Percentiles rank a stretch among this genome's conserved stretches.
phyloP scores from a whole-genome alignment of 1,140 invertebrate genomes.

The Steinernema khuongi region DNA sequence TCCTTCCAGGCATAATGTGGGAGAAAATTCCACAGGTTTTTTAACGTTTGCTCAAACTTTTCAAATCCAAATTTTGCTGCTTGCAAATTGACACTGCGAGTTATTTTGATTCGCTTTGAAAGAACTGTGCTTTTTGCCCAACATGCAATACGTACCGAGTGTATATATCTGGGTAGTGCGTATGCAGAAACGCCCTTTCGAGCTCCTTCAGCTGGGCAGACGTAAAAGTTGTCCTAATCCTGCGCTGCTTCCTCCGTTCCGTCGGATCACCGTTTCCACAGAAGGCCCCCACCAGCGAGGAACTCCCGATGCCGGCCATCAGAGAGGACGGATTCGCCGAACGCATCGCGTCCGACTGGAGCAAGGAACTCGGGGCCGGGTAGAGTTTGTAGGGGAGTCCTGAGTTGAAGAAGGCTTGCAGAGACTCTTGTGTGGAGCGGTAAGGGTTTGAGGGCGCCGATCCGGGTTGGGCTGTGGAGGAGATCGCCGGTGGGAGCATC shows the following conservation, averaged over 20 bases:
- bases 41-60: too few species aligned
- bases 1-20: too few species aligned
- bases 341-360: not conserved
- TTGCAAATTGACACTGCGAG: too few species aligned
- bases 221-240: constrained; percentile 92
- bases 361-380: constrained; percentile 26
- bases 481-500: constrained; percentile 1
- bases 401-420: constrained; percentile 42
- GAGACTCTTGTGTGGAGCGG: constrained; percentile 28
- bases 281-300: constrained; percentile 39
- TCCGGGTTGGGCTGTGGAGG: not conserved
- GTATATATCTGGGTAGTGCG: constrained; percentile 95
- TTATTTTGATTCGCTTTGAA: too few species aligned
- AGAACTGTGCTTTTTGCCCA: too few species aligned
- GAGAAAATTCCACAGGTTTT: too few species aligned
- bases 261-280: constrained; percentile 40
- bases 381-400: constrained; percentile 41
- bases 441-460: not conserved
- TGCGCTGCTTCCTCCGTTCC: constrained; percentile 63
- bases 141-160: too few species aligned
- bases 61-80: too few species aligned
- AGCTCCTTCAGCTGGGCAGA: constrained; percentile 86
- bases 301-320: constrained; percentile 27
- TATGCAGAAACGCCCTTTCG: constrained; percentile 86
- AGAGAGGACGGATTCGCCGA: constrained; percentile 23